Evolutionary conservation across 1,140 invertebrate species (phyloP).

Genomic region (Drosophila tani): DNA sequence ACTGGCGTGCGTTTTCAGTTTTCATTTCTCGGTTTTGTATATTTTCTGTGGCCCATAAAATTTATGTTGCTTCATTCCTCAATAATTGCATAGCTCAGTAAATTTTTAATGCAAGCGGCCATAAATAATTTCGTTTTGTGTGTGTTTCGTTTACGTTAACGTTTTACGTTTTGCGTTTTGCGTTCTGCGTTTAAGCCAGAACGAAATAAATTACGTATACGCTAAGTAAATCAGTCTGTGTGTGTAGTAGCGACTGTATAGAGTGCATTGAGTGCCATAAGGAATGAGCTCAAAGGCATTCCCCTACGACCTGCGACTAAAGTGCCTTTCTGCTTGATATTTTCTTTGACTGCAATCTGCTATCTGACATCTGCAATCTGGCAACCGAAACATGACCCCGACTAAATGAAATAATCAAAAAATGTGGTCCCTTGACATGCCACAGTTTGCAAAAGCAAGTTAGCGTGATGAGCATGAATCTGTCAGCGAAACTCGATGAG

Average conservation of each 20-base stretch:
- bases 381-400: constrained; percentile 5
- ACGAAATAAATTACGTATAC: constrained; percentile 78
- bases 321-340: constrained; percentile 76
- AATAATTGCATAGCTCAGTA: constrained; percentile 83
- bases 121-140: constrained; percentile 81
- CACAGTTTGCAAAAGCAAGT: constrained; percentile 96
- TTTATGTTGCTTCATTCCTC: constrained; percentile 82
- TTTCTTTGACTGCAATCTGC: constrained; percentile 65
- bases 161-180: constrained; percentile 26
- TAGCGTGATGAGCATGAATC: constrained; percentile 97
- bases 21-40: constrained; percentile 16
- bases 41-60: constrained; percentile 70
- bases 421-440: background rate
- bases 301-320: constrained; percentile 63
- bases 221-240: constrained; percentile 63
- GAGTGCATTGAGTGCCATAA: constrained; percentile 39
- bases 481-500: constrained; percentile 95
- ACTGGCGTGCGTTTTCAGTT: constrained; percentile 53
- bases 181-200: constrained; percentile 48
- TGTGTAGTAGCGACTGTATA: constrained; percentile 22
- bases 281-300: constrained; percentile 60
- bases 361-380: constrained; percentile 14
- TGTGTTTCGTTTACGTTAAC: constrained; percentile 47
- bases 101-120: constrained; percentile 84
- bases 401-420: constrained; percentile 20